Base-by-base conservation (phyloP, 1,140 invertebrate species). In the Zophobas atratus region DNA sequence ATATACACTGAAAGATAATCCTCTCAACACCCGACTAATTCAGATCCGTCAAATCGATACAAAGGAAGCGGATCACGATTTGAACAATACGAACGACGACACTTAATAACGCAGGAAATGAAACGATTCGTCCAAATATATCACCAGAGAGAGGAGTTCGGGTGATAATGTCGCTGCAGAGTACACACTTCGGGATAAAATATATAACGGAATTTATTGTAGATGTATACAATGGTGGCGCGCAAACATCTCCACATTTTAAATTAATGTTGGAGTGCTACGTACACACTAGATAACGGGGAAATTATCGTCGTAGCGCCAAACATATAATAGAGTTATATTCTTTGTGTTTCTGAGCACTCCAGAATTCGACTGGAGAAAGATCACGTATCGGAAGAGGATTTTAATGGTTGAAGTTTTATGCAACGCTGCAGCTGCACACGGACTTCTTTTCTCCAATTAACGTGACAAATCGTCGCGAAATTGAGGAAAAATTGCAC, bases 291-390 rank as follows among this genome's bases (percentile, higher is more conserved):
- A 67, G 60, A 67, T 67, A 67, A 67, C 43, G 38, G 55, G 57
- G 55, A 49, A 75, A 70, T 67, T 56, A 55, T 35, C 55, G 53
- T 46, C 60, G 1, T 39, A 34, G 48, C 38, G 60, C 38, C 36
- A 41, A 56, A 55, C 60, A 79, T 73, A 67, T 73, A 79, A 79
- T 49, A 79, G 71, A 77, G 71, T 81, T 79, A 81, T 77, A 76
- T 74, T 79, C 63, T 81, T 79, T 71, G 75, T 77, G 73, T 79
- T 70, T 55, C 20, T 38, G 33, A 76, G 39, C 63, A 73, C 60
- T 43, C 51, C 60, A 39, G 20, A 20, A 20, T 20, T 20, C 20
- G 20, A 20, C 20, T 20, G 20, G 20, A 20, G 20, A 20, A 20
- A 20, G 20, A 20, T 20, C 20, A 20, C 60, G 71, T 70, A 51